A percentile compares a stretch with the other conserved stretches of the same genome.
phyloP scores from a whole-genome alignment of 2,113 vertebrate genomes.

The Atherinomorus stipes region DNA sequence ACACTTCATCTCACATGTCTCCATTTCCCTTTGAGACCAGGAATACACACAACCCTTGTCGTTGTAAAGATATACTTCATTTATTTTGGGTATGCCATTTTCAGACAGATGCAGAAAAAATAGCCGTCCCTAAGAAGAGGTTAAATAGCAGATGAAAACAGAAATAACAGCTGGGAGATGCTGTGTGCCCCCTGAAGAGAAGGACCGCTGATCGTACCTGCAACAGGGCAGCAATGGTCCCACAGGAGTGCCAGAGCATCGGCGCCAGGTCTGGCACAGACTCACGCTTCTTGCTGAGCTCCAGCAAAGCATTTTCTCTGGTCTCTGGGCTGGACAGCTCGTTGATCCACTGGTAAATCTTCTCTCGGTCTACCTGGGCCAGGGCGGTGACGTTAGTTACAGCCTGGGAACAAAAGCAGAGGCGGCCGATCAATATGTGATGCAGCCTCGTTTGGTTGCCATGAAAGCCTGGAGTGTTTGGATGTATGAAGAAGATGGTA shows the following conservation, averaged over 20 bases:
- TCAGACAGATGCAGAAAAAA: too few relatives aligned
- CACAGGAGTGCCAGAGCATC: constrained; percentile 98
- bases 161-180: background rate
- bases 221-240: constrained; percentile 95
- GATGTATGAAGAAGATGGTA: too few relatives aligned
- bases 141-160: background rate
- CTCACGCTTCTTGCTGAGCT: constrained; percentile 97
- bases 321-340: constrained; percentile 97
- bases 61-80: too few relatives aligned
- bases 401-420: constrained; percentile 81
- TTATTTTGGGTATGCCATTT: too few relatives aligned
- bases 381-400: constrained; percentile 90
- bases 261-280: constrained; percentile 97
- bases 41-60: too few relatives aligned
- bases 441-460: too few relatives aligned
- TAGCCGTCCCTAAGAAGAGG: too few relatives aligned
- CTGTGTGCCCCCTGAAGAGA: background rate
- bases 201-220: constrained; percentile 82
- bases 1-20: too few relatives aligned
- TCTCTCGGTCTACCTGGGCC: constrained; percentile 97
- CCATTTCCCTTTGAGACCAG: too few relatives aligned
- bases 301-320: constrained; percentile 94
- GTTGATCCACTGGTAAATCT: constrained; percentile 99
- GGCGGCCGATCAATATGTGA: too few relatives aligned
- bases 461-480: too few relatives aligned